Conservation (phyloP, 2,888 invertebrate species). For the Pyrochroa serraticornis region DNA sequence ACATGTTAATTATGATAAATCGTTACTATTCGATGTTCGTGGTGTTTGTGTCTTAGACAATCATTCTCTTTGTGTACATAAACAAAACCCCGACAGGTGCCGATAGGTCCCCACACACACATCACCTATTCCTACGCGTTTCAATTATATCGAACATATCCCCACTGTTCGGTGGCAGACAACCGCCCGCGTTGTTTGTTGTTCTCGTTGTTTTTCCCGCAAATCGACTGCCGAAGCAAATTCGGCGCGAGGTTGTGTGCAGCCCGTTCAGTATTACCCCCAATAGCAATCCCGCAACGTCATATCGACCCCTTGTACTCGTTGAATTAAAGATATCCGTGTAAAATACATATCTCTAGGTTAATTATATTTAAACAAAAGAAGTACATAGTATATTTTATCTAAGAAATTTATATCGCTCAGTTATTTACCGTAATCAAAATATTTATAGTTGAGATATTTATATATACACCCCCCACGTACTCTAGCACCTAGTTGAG, state of each 20-base stretch:
- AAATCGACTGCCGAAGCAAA: slow-evolving; percentile 13
- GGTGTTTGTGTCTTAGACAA: slow-evolving; percentile 31
- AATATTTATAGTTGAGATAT: slow-evolving; percentile 38
- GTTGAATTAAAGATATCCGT: slow-evolving; percentile 37
- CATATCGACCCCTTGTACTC: slow-evolving; percentile 24
- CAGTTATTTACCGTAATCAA: slow-evolving; percentile 43
- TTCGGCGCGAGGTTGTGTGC: slow-evolving; percentile 38
- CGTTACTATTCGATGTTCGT: slow-evolving; percentile 29
- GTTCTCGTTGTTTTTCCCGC: slow-evolving; percentile 15
- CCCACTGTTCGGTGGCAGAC: slow-evolving; percentile 33
- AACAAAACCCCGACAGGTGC: slow-evolving; percentile 4
- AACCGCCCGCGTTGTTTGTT: slow-evolving; percentile 31
- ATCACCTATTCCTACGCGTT: slow-evolving; percentile 50
- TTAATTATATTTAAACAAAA: slow-evolving; percentile 36
- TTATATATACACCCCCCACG: slow-evolving; percentile 30
- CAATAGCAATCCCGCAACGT: slow-evolving; percentile 14
- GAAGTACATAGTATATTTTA: slow-evolving; percentile 44
- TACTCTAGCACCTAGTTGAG: slow-evolving; percentile 3
- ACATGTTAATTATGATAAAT: slow-evolving; percentile 22
- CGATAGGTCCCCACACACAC: slow-evolving; percentile 8
- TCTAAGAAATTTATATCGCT: slow-evolving; percentile 41
- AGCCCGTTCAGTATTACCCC: slow-evolving; percentile 31
- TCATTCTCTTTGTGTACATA: slow-evolving; percentile 30
- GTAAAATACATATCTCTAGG: slow-evolving; percentile 48
- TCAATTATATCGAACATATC: slow-evolving; percentile 50